Percentiles rank a stretch among this genome's conserved stretches.
Conservation (phyloP, 2,113 vertebrate species). For the Periophthalmodon schlosseri region DNA sequence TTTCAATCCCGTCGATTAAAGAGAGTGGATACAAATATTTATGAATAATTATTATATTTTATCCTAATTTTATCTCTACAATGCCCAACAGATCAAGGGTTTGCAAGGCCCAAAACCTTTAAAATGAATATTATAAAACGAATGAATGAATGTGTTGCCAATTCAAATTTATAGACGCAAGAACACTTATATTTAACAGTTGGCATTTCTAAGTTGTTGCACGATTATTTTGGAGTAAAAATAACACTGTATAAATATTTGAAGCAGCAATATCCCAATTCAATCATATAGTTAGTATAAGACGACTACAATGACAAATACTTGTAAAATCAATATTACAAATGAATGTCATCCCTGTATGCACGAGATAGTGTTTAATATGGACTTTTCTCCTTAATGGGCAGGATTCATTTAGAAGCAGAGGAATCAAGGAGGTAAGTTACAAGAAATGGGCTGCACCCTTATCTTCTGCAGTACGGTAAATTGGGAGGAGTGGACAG, state of each 20-base stretch:
- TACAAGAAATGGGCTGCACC: neutral
- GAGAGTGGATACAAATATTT: neutral
- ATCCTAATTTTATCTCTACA: too few species aligned
- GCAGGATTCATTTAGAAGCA: neutral
- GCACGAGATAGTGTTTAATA: neutral
- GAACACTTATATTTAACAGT: too few species aligned
- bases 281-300: too few species aligned
- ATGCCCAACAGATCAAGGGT: too few species aligned
- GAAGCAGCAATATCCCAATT: too few species aligned
- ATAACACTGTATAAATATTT: too few species aligned
- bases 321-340: neutral
- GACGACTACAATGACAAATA: too few species aligned
- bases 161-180: too few species aligned
- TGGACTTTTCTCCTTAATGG: neutral
- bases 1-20: neutral
- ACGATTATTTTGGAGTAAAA: too few species aligned
- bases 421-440: neutral
- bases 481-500: conserved; percentile 7
- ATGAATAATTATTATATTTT: too few species aligned
- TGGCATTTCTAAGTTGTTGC: too few species aligned
- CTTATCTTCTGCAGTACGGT: conserved; percentile 20
- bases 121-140: neutral
- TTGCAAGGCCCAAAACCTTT: too few species aligned
- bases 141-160: neutral
- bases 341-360: neutral